phyloP scores from a whole-genome alignment of 1,140 invertebrate genomes.

The Drosophila ercepeae region DNA sequence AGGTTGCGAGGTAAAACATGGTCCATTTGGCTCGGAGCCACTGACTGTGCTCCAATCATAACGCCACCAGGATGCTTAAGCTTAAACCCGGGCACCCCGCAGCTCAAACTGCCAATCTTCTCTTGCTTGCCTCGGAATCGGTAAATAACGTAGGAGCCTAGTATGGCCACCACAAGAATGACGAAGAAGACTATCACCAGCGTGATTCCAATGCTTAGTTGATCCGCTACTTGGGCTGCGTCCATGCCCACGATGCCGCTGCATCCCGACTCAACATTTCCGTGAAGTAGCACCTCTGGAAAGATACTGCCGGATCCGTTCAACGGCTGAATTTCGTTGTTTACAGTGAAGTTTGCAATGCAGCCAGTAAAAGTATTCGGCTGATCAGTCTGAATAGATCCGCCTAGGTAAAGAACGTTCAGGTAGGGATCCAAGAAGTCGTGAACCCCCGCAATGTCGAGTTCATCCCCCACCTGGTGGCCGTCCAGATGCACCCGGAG shows the following conservation, averaged over 20 bases:
- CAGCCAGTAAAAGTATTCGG: constrained; percentile 92
- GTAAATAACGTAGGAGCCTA: constrained; percentile 95
- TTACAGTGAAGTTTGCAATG: constrained; percentile 94
- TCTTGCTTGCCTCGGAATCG: constrained; percentile 92
- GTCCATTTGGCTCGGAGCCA: constrained; percentile 85
- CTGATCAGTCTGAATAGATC: constrained; percentile 82
- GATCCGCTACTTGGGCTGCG: constrained; percentile 91
- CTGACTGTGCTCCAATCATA: constrained; percentile 83
- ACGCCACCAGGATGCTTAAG: constrained; percentile 87
- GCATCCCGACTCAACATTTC: constrained; percentile 89
- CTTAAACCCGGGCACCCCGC: constrained; percentile 85
- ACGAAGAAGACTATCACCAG: constrained; percentile 97
- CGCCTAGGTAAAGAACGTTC: constrained; percentile 91
- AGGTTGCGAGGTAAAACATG: constrained; percentile 85
- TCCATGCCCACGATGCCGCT: constrained; percentile 89
- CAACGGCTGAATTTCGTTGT: constrained; percentile 94
- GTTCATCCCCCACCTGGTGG: constrained; percentile 90
- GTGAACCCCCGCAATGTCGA: constrained; percentile 93
- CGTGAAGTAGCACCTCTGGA: constrained; percentile 87
- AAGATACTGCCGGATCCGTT: constrained; percentile 93
- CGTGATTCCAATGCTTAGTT: constrained; percentile 94
- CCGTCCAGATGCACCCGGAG: constrained; percentile 90
- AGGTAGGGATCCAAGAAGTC: constrained; percentile 96
- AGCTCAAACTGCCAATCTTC: constrained; percentile 87
- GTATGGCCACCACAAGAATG: constrained; percentile 93